Evolutionary conservation across 2,888 invertebrate genomes (phyloP).

Genomic region (Homarus gammarus): DNA sequence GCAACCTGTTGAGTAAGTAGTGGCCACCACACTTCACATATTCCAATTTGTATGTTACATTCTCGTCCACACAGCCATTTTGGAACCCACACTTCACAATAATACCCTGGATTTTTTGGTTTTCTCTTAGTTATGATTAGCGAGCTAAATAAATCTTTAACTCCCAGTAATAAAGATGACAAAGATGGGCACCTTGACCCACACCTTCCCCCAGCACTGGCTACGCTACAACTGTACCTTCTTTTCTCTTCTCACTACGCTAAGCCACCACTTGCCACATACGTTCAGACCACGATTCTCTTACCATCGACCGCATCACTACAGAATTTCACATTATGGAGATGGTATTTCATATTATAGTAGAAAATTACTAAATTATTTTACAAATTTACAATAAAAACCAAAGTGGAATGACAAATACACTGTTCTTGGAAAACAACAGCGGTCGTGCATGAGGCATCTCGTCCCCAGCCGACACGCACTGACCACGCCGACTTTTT

Average conservation of each 20-base stretch:
- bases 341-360: background rate
- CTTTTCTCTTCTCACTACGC: slow-evolving; percentile 64
- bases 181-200: slow-evolving; percentile 30
- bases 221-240: slow-evolving; percentile 65
- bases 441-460: slow-evolving; percentile 51
- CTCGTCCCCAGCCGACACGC: slow-evolving; percentile 46
- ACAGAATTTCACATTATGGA: background rate
- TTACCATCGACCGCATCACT: background rate
- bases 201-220: slow-evolving; percentile 39
- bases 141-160: background rate
- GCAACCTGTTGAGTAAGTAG: slow-evolving; percentile 54
- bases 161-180: slow-evolving; percentile 29
- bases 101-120: background rate
- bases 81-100: slow-evolving; percentile 6
- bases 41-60: slow-evolving; percentile 19
- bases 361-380: too few species aligned
- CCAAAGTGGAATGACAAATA: background rate
- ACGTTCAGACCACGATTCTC: too few species aligned
- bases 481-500: slow-evolving; percentile 63
- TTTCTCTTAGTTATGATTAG: background rate
- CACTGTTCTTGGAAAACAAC: slow-evolving; percentile 6
- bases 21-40: slow-evolving; percentile 38
- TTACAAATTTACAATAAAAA: background rate
- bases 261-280: slow-evolving; percentile 54
- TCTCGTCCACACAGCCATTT: background rate